Evolutionary conservation across 2,888 invertebrate species (phyloP), one percentile per base, ranked within the genome.

Genomic region (Eudemis profundana): DNA sequence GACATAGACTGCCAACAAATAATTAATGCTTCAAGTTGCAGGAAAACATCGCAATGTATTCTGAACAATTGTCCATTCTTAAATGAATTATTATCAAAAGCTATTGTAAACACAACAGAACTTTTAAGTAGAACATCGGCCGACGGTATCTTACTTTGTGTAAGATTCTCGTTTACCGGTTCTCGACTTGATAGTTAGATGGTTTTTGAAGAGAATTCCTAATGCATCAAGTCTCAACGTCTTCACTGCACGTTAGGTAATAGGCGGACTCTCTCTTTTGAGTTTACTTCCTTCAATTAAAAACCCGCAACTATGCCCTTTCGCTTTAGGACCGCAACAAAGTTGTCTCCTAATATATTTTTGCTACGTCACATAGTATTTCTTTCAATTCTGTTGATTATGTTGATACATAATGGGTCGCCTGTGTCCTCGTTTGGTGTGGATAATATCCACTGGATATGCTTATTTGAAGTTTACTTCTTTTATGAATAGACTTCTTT

Each of bases 171-270:
- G 12, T 21, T 17, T 5, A 21, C 21, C 21, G 46, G 46, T 19
- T 46, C 44, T 46, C 44, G 21, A 4, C 19, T 21, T 21, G 21
- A 46, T 46, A 21, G 4, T n/a, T 46, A 21, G 4, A 21, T 46
- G 46, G 19, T 5, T 4, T 46, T n/a, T 21, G 46, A 21, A 10
- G 12, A 19, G 19, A 46, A 46, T 46, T 46, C 21, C 21, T 19
- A 46, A 46, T 54, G 56, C 56, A 44, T 19, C 42, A 19, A 10
- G 33, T 19, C 29, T n/a, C n/a, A n/a, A 17, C 36, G 40, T 57
- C 5, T 57, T 33, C 21, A 47, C 44, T 21, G 44, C 38, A 15
- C 15, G 36, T 60, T 60, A 49, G 38, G 38, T 60, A 49, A 47
- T 27, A 29, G 8, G 7, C 38, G 47, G 5, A 17, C n/a, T 40